A percentile compares a stretch with the other conserved stretches of the same genome.
These are phyloP conservation scores for Sceloporus undulatus DNA, from an alignment of 2,113 vertebrate genomes.

Conservation along the genomic window DNA sequence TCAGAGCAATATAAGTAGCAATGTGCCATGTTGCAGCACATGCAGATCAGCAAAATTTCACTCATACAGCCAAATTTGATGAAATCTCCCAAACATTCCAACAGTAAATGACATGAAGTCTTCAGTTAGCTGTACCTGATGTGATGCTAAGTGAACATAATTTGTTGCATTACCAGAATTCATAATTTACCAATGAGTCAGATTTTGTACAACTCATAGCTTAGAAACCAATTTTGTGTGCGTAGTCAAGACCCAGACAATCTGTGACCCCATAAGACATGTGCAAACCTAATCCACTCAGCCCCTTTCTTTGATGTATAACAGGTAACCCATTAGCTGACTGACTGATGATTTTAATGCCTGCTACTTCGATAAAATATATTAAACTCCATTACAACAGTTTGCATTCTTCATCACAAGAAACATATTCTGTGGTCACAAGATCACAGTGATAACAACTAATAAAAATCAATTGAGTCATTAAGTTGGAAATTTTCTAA, in stretches of 20 bases:
- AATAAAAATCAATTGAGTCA: too few relatives aligned
- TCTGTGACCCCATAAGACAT: neutral
- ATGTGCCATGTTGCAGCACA: neutral
- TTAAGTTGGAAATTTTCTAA: too few relatives aligned
- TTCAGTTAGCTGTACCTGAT: conserved; percentile 7
- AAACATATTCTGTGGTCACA: too few relatives aligned
- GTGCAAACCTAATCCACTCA: rapidly evolving
- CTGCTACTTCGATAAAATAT: neutral
- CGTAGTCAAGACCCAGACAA: neutral
- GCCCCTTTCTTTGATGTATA: too few relatives aligned
- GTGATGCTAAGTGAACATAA: neutral
- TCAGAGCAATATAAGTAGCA: neutral
- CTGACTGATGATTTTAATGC: neutral
- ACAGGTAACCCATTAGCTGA: too few relatives aligned
- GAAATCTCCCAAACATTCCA: conserved; percentile 16
- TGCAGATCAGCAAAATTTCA: neutral
- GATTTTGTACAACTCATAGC: neutral
- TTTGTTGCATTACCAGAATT: conserved; percentile 26
- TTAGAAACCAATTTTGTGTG: too few relatives aligned
- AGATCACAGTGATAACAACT: too few relatives aligned
- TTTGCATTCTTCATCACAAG: too few relatives aligned
- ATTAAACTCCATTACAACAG: too few relatives aligned
- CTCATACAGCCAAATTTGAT: conserved; percentile 11
- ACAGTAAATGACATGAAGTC: neutral
- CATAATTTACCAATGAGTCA: neutral